A percentile compares a stretch with the other conserved stretches of the same genome.
phyloP scores from a whole-genome alignment of 2,797 vertebrate species.

The Miichthys miiuy region DNA sequence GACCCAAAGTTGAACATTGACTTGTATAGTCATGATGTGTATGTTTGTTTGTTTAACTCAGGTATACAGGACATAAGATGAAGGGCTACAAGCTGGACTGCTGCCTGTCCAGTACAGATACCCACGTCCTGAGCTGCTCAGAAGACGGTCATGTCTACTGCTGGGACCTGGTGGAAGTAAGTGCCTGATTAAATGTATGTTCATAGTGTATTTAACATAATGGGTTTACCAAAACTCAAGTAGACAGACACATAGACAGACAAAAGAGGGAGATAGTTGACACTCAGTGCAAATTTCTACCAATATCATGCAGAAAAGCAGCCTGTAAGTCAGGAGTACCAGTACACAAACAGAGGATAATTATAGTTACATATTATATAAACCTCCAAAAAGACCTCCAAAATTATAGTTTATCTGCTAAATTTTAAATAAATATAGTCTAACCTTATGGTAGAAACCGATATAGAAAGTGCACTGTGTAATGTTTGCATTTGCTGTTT shows the following conservation, averaged over 20 bases:
- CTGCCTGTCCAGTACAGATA: conserved; percentile 91
- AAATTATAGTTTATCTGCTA: background rate
- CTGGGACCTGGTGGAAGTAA: conserved; percentile 90
- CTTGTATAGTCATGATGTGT: background rate
- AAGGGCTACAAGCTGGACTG: conserved; percentile 94
- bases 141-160: conserved; percentile 94
- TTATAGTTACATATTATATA: no score
- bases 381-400: background rate
- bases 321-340: background rate
- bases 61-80: conserved; percentile 93
- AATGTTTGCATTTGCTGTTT: background rate
- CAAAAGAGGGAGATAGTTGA: background rate
- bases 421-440: background rate
- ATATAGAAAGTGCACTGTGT: background rate
- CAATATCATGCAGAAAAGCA: background rate
- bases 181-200: background rate
- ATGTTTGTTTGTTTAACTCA: conserved; percentile 56
- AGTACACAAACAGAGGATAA: background rate
- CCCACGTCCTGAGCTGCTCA: conserved; percentile 92
- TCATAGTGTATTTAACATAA: background rate
- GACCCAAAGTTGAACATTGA: background rate
- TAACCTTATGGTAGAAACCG: background rate
- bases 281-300: background rate
- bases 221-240: background rate
- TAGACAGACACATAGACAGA: background rate